Percentiles rank a stretch among this genome's conserved stretches.
Conservation (phyloP, 2,113 vertebrate species). For the Hymenochirus boettgeri region DNA sequence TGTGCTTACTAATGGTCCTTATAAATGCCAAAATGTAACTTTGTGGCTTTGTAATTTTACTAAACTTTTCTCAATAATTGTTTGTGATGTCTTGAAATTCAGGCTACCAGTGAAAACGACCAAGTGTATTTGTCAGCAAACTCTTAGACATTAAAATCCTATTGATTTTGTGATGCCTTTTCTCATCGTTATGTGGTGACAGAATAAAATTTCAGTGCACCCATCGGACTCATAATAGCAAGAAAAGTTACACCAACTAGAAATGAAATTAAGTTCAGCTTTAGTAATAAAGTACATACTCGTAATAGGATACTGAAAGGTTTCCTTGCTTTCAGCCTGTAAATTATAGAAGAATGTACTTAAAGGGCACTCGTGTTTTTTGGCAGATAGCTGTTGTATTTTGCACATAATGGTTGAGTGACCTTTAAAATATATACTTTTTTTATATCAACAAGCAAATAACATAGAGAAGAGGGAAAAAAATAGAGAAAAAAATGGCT, state of each 20-base stretch:
- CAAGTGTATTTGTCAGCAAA: slow-evolving; percentile 26
- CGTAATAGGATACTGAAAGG: slow-evolving; percentile 54
- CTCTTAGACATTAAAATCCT: slow-evolving; percentile 55
- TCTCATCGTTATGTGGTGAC: slow-evolving; percentile 61
- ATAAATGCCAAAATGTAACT: too few relatives aligned
- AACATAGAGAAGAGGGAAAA: slow-evolving; percentile 16
- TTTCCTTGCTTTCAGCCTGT: slow-evolving; percentile 49
- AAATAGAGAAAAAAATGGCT: slow-evolving; percentile 47
- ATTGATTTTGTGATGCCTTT: slow-evolving; percentile 56
- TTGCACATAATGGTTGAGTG: slow-evolving; percentile 58
- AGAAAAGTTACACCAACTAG: slow-evolving; percentile 53
- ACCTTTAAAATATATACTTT: slow-evolving; percentile 59
- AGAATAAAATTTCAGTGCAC: slow-evolving; percentile 70
- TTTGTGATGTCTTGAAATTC: neutral
- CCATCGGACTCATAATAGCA: slow-evolving; percentile 67
- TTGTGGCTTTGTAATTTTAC: too few relatives aligned
- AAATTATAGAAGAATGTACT: slow-evolving; percentile 57
- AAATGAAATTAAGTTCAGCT: slow-evolving; percentile 68
- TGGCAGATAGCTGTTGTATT: slow-evolving; percentile 43
- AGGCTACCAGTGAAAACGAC: neutral
- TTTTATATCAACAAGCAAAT: slow-evolving; percentile 29
- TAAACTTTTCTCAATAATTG: neutral
- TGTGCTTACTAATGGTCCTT: too few relatives aligned
- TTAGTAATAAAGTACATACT: slow-evolving; percentile 65
- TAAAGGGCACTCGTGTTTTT: slow-evolving; percentile 48